Evolutionary conservation across 1,140 invertebrate species (phyloP).

Genomic region (Gonioctena quinquepunctata): DNA sequence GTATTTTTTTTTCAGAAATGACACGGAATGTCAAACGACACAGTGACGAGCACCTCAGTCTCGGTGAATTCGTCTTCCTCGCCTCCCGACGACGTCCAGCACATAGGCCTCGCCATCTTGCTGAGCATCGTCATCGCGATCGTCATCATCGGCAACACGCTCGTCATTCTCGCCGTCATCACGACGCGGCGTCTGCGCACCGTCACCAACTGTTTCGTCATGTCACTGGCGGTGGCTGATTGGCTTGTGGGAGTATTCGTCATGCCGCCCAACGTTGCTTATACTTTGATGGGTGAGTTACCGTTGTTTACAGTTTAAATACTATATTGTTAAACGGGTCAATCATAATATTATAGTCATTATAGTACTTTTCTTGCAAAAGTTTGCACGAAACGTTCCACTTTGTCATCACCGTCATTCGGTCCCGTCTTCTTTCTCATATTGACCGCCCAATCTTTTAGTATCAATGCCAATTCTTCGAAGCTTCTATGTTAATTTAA

Average conservation of each 20-base stretch:
- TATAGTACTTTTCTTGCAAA: no score
- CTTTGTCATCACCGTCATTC: no score
- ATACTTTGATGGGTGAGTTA: constrained; percentile 66
- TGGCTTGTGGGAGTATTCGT: constrained; percentile 89
- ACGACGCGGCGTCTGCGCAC: constrained; percentile 88
- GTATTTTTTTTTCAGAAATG: constrained; percentile 43
- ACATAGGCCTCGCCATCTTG: constrained; percentile 52
- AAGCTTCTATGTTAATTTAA: no score
- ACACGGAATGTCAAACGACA: constrained; percentile 40
- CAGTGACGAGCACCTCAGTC: not conserved
- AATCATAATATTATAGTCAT: no score
- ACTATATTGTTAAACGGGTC: no score
- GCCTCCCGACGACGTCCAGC: constrained; percentile 34
- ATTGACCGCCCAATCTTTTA: no score
- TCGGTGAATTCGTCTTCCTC: constrained; percentile 6
- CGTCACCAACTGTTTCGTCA: constrained; percentile 94
- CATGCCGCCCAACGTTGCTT: constrained; percentile 88
- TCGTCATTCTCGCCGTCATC: constrained; percentile 88
- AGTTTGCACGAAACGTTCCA: no score
- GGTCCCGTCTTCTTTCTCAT: no score
- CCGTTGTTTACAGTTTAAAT: no score
- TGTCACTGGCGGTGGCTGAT: constrained; percentile 89
- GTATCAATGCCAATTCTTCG: no score
- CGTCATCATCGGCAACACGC: constrained; percentile 80
- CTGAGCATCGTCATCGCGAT: constrained; percentile 66